Percentiles rank a stretch among this genome's conserved stretches.
Conservation (phyloP, 2,113 vertebrate species). For the Bubo bubo region DNA sequence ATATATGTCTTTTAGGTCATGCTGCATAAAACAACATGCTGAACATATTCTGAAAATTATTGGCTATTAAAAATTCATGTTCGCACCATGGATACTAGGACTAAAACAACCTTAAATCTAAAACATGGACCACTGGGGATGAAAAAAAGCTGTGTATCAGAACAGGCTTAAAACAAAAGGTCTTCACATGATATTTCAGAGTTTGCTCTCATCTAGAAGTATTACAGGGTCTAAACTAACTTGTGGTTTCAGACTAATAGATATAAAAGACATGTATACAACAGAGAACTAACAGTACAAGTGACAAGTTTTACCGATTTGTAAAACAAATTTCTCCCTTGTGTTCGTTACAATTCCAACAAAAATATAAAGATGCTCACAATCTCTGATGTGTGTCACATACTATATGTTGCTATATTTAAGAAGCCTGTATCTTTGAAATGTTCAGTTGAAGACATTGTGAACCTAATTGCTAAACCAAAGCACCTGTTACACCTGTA, state of each 20-base stretch:
- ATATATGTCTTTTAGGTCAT: not conserved
- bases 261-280: not conserved
- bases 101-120: not conserved
- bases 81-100: not conserved
- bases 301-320: not conserved
- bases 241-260: not conserved
- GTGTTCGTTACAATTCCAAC: not conserved
- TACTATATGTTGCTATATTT: not conserved
- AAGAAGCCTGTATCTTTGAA: not conserved
- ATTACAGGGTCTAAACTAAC: not conserved
- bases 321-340: not conserved
- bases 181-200: not conserved
- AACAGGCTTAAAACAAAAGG: not conserved
- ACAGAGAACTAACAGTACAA: not conserved
- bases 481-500: not conserved
- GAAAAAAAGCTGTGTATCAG: not conserved
- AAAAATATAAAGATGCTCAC: not conserved
- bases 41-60: not conserved
- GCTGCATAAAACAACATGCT: not conserved
- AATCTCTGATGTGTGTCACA: not conserved
- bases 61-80: not conserved
- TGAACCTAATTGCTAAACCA: not conserved
- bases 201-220: not conserved
- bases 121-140: not conserved
- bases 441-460: not conserved